phyloP scores from a whole-genome alignment of 2,888 invertebrate genomes.

The Tipula lateralis region DNA sequence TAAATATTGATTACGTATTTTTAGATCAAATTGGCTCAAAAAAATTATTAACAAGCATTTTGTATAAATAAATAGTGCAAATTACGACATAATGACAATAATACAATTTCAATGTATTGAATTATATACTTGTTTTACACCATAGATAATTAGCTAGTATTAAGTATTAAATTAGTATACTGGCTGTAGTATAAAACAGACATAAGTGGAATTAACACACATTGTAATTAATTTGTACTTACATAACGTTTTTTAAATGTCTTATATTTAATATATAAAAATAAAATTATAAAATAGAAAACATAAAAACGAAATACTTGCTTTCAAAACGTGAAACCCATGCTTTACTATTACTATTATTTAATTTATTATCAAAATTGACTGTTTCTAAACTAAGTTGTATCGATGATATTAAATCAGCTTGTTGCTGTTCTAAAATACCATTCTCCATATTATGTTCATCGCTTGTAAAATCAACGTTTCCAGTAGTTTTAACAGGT shows the following conservation, averaged over 20 bases:
- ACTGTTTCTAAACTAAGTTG: constrained; percentile 30
- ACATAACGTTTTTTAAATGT: not conserved
- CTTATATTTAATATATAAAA: constrained; percentile 34
- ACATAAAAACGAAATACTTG: constrained; percentile 45
- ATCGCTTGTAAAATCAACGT: constrained; percentile 54
- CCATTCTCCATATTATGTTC: constrained; percentile 50
- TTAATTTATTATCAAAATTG: constrained; percentile 26
- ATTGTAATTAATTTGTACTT: constrained; percentile 24
- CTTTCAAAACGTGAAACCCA: constrained; percentile 47
- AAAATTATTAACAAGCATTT: not conserved
- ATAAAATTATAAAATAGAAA: constrained; percentile 37
- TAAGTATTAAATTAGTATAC: no score
- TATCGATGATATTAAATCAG: constrained; percentile 29
- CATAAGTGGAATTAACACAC: constrained; percentile 12
- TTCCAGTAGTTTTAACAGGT: constrained; percentile 46
- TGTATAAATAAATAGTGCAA: not conserved
- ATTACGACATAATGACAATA: not conserved
- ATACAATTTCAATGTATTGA: not conserved
- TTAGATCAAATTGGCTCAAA: not conserved
- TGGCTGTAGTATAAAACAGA: no score
- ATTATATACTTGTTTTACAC: no score
- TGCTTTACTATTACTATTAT: constrained; percentile 29
- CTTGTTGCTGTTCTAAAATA: constrained; percentile 36
- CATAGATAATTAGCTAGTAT: no score
- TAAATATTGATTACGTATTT: not conserved